Percentiles rank a stretch among this genome's conserved stretches.
Evolutionary conservation across 1,140 invertebrate genomes (phyloP).

Genomic region (Trinorchestia longiramus): DNA sequence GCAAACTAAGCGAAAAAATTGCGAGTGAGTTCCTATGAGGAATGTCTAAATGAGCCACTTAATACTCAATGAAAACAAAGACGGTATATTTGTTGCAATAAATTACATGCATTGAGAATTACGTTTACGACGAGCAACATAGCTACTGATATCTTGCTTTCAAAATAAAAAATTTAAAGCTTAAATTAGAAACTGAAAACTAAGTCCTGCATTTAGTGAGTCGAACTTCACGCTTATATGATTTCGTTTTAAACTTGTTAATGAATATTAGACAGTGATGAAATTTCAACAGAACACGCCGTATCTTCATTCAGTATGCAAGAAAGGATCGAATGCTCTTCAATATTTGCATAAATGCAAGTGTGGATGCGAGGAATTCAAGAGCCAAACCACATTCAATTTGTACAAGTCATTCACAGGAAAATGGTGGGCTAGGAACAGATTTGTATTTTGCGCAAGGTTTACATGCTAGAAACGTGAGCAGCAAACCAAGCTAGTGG

Average conservation of each 20-base stretch:
- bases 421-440: background rate
- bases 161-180: background rate
- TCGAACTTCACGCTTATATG: background rate
- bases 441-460: background rate
- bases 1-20: background rate
- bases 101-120: background rate
- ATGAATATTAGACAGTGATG: background rate
- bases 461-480: background rate
- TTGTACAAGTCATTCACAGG: background rate
- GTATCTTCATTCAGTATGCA: background rate
- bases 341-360: background rate
- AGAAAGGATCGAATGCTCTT: background rate
- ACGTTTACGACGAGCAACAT: background rate
- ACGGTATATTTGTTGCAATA: background rate
- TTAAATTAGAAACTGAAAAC: too few relatives aligned
- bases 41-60: background rate
- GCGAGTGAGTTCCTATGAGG: background rate
- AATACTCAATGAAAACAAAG: background rate
- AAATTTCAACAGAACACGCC: background rate
- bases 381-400: background rate
- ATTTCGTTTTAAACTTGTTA: background rate
- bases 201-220: too few relatives aligned
- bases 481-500: background rate
- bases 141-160: background rate
- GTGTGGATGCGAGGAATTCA: background rate